Evolutionary conservation across 2,888 invertebrate genomes (phyloP), one percentile per base, ranked within the genome.

Genomic region (Serripes groenlandicus): DNA sequence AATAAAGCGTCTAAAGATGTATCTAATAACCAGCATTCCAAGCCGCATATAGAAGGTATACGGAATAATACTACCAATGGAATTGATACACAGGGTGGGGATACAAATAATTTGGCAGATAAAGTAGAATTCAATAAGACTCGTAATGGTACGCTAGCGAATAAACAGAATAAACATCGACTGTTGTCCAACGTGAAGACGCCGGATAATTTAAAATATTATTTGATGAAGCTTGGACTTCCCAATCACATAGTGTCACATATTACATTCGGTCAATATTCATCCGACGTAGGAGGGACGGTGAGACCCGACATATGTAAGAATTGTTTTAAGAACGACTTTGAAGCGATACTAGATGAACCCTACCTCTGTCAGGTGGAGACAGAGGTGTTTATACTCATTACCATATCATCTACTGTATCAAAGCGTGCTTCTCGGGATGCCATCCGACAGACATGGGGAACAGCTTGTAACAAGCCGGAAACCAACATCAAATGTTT

Each of bases 391-490:
- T 78, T 85, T 42, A 34, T 91, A 9, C 66, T 92, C 0, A 86
- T 91, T 42, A 42, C 90, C 11, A 86, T 92, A 28, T 76, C 88
- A 30, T 88, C 90, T 5, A 75, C 88, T 0, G 83, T 86, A 2
- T 23, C 64, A 0, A 88, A 90, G 23, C 52, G n/a, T 1, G 54
- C 81, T 4, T 75, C 83, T 3, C 77, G 92, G 32, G 70, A 79
- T 5, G 87, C 81, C 18, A 88, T 92, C 49, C 81, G 92, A 21
- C 42, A 85, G 32, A 92, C 91, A 1, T 92, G 92, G 92, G 90
- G 90, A 0, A 52, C 68, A 15, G 28, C 69, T 9, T 91, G 91
- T 75, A 79, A 76, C 21, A 68, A 81, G 32, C 49, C 49, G 0
- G 54, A 71, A 0, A 78, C 81, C 0, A 58, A 64, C 9, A 78